Evolutionary conservation across 2,888 invertebrate genomes (phyloP), one percentile per base, ranked within the genome.

Genomic region (Trissonchulus latispiculum): DNA sequence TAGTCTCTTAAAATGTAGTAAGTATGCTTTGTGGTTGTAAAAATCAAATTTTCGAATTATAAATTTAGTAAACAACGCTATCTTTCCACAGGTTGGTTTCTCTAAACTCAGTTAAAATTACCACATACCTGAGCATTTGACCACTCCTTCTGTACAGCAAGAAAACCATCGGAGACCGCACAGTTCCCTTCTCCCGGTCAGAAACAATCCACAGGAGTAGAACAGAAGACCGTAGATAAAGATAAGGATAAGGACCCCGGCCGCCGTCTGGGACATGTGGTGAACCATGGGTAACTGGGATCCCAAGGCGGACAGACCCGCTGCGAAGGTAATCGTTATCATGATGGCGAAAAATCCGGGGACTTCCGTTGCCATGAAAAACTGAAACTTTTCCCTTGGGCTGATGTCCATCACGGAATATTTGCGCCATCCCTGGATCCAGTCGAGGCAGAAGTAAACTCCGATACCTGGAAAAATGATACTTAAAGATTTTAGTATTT

Each of bases 121-220:
- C n/a, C n/a, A n/a, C n/a, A n/a, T n/a, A 48, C 48, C 48, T 48
- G 48, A 15, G 23, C 8, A 8, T 48, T 48, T 48, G 8, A 15
- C 48, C 8, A 48, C 23, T 48, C 48, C 48, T 15, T 48, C 48
- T 8, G 48, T 23, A 68, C 69, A 68, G 59, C 71, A 75, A 68
- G 79, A 78, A 75, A 76, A 82, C 81, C 81, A 81, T 76, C 80
- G 81, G 71, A 79, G 75, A 72, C 81, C 82, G 61, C 79, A 75
- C 15, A 80, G 77, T 72, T 81, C 81, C 2, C 81, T 76, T 70
- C 77, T 75, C 8, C 78, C 80, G 33, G 64, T 61, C 61, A 68
- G 23, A 33, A 67, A 74, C 36, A 75, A 18, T 8, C 32, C 61
- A 32, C 29, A 62, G 31, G 36, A 23, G 33, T 73, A 70, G 48